phyloP scores from a whole-genome alignment of 2,888 invertebrate genomes.

The Cheilosia vulpina region DNA sequence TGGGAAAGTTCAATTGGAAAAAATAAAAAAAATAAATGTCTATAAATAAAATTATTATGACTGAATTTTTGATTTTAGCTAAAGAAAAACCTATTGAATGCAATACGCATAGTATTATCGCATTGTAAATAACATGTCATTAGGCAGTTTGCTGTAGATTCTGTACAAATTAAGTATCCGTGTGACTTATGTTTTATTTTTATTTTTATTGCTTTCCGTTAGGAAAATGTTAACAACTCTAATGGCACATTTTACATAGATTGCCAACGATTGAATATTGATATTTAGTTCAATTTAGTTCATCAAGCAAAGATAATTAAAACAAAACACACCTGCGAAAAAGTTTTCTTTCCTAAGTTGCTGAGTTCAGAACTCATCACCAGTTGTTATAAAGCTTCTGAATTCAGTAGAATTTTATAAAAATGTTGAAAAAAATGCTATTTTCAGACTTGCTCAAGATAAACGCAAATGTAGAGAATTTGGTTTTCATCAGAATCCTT shows the following conservation, averaged over 20 bases:
- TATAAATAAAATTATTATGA: background rate
- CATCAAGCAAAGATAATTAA: too few relatives aligned
- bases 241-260: background rate
- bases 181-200: slow-evolving; percentile 1
- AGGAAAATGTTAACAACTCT: background rate
- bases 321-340: too few relatives aligned
- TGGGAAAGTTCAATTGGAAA: slow-evolving; percentile 64
- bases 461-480: too few relatives aligned
- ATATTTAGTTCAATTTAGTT: background rate
- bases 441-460: too few relatives aligned
- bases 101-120: slow-evolving; percentile 34
- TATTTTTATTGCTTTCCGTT: slow-evolving; percentile 8
- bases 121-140: slow-evolving; percentile 67
- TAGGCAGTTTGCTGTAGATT: slow-evolving; percentile 54
- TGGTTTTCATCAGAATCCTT: too few relatives aligned
- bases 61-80: slow-evolving; percentile 26
- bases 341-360: too few relatives aligned
- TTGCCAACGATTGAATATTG: background rate
- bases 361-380: too few relatives aligned
- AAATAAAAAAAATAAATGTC: background rate
- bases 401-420: too few relatives aligned
- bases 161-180: slow-evolving; percentile 18
- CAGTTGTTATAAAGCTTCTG: too few relatives aligned
- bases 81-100: slow-evolving; percentile 20
- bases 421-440: too few relatives aligned